Percentiles rank a stretch among this genome's conserved stretches.
These are phyloP conservation scores for Platanista minor DNA, from an alignment of 2,113 vertebrate genomes.

Conservation along the genomic window DNA sequence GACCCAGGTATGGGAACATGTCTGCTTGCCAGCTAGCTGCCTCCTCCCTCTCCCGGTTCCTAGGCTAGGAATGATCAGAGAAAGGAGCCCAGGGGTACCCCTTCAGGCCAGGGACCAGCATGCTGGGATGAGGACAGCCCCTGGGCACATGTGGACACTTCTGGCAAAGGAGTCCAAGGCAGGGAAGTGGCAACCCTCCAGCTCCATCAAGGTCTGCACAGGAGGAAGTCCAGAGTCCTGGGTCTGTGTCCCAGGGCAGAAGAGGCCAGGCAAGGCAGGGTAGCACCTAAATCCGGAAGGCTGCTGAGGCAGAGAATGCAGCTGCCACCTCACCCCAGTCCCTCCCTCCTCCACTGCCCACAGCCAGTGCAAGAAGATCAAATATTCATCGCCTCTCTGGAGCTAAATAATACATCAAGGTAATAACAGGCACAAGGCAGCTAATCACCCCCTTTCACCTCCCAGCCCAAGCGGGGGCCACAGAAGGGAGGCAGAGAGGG, in stretches of 20 bases:
- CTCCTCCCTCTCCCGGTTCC: neutral
- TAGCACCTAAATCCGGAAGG: neutral
- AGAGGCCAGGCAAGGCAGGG: neutral
- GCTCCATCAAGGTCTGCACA: neutral
- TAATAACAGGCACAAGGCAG: slow-evolving; percentile 70
- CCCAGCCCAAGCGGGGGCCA: slow-evolving; percentile 2
- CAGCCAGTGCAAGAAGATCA: slow-evolving; percentile 62
- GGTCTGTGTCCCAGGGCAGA: neutral
- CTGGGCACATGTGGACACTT: neutral
- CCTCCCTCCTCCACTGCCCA: slow-evolving; percentile 38
- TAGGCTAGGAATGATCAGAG: neutral
- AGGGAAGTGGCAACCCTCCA: neutral
- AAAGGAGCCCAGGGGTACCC: neutral
- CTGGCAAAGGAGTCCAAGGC: neutral
- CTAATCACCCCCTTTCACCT: slow-evolving; percentile 66
- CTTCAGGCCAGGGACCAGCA: neutral
- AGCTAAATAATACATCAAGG: slow-evolving; percentile 78
- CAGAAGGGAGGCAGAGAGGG: slow-evolving; percentile 32
- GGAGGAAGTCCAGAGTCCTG: neutral
- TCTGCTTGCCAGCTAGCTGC: neutral
- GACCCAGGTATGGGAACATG: neutral
- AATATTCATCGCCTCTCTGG: slow-evolving; percentile 67
- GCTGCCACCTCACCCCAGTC: neutral
- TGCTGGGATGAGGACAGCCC: neutral
- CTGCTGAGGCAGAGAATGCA: neutral